A percentile compares a stretch with the other conserved stretches of the same genome.
phyloP scores from a whole-genome alignment of 1,140 invertebrate genomes.

The Heliconius hewitsoni region DNA sequence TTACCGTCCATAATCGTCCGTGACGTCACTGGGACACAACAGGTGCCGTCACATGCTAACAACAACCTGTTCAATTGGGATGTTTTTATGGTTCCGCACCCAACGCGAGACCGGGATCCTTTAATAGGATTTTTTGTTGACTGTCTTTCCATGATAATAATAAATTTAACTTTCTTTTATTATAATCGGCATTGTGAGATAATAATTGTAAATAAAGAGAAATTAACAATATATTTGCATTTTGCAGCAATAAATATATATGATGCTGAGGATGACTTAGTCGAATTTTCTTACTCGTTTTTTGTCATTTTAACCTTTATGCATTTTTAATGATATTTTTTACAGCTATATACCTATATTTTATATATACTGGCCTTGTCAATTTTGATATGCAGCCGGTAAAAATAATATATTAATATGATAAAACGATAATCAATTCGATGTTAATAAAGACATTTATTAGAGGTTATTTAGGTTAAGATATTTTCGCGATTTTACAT shows the following conservation, averaged over 20 bases:
- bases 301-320: not conserved
- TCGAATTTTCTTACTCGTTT: not conserved
- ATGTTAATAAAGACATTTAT: not conserved
- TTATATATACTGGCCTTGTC: not conserved
- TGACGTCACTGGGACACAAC: conserved; percentile 72
- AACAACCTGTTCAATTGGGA: conserved; percentile 18
- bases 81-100: not conserved
- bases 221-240: not conserved
- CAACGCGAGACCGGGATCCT: not conserved
- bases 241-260: not conserved
- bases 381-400: not conserved
- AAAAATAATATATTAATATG: conserved; percentile 2
- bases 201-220: not conserved
- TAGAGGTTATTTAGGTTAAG: not conserved
- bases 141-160: not conserved
- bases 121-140: not conserved
- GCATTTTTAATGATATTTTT: not conserved
- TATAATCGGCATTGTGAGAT: not conserved
- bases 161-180: not conserved
- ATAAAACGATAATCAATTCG: conserved; percentile 2
- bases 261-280: not conserved
- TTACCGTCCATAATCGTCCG: conserved; percentile 53
- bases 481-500: not conserved
- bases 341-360: not conserved
- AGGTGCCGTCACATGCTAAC: conserved; percentile 53